Conservation (phyloP, 2,888 invertebrate genomes). For the Atrina japonica region DNA sequence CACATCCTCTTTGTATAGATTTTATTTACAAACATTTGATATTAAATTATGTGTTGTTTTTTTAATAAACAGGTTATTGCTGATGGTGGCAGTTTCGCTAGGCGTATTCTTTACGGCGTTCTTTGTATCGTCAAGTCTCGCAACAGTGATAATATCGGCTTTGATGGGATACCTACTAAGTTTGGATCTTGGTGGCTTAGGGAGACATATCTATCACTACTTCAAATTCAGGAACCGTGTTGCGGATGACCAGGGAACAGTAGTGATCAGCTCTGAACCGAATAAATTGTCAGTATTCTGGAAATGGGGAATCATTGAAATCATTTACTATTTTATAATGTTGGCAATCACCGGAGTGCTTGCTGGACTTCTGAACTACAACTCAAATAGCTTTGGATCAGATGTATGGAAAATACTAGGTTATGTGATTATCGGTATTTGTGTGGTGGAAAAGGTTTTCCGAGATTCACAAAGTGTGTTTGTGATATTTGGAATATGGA, state of each 20-base stretch:
- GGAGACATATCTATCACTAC: constrained; percentile 58
- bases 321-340: constrained; percentile 72
- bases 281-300: constrained; percentile 66
- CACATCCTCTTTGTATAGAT: neutral
- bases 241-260: constrained; percentile 38
- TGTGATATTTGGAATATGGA: constrained; percentile 69
- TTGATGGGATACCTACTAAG: constrained; percentile 75
- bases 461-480: constrained; percentile 74
- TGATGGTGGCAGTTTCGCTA: constrained; percentile 65
- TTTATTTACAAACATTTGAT: neutral
- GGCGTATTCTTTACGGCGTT: constrained; percentile 70
- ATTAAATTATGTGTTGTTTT: constrained; percentile 2
- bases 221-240: constrained; percentile 61
- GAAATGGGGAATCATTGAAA: constrained; percentile 69
- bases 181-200: constrained; percentile 71
- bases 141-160: constrained; percentile 68
- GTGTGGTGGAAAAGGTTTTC: constrained; percentile 70
- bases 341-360: constrained; percentile 60
- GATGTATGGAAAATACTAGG: constrained; percentile 62
- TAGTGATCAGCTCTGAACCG: constrained; percentile 37
- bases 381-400: constrained; percentile 49
- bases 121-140: constrained; percentile 65
- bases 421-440: constrained; percentile 71
- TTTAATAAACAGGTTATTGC: constrained; percentile 69
- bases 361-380: constrained; percentile 66